These are phyloP conservation scores for Drosophila dives DNA, from an alignment of 2,888 invertebrate genomes.

Conservation along the genomic window DNA sequence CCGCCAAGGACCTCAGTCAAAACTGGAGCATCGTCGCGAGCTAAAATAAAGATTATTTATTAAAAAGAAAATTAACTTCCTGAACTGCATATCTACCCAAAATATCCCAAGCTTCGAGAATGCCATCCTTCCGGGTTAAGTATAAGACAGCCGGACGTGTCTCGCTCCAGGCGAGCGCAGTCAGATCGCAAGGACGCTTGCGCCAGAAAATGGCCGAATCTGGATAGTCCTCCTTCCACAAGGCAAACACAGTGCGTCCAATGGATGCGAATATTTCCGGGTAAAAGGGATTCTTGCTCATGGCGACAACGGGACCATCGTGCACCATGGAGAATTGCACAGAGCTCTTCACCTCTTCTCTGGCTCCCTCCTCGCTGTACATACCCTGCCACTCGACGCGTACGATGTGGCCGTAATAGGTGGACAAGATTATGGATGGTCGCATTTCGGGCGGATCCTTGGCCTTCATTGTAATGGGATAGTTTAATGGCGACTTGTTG, in stretches of 20 bases:
- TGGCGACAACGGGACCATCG: slow-evolving; percentile 89
- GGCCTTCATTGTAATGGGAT: slow-evolving; percentile 47
- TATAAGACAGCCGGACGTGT: slow-evolving; percentile 90
- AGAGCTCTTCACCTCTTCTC: slow-evolving; percentile 86
- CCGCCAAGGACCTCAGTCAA: slow-evolving; percentile 89
- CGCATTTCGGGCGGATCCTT: slow-evolving; percentile 65
- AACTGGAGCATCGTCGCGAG: slow-evolving; percentile 86
- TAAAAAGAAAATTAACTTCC: background rate
- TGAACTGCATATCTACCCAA: slow-evolving; percentile 79
- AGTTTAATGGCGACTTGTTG: slow-evolving; percentile 65
- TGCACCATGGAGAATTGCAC: slow-evolving; percentile 86
- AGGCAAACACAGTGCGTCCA: slow-evolving; percentile 90
- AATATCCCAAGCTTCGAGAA: slow-evolving; percentile 93
- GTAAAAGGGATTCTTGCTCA: slow-evolving; percentile 88
- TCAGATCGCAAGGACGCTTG: slow-evolving; percentile 86
- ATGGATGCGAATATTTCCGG: slow-evolving; percentile 88
- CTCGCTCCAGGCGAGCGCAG: slow-evolving; percentile 91
- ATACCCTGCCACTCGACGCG: slow-evolving; percentile 88
- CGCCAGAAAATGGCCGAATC: slow-evolving; percentile 89
- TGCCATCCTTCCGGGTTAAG: slow-evolving; percentile 90
- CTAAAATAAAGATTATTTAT: slow-evolving; percentile 44
- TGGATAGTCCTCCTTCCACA: slow-evolving; percentile 90
- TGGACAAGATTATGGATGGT: slow-evolving; percentile 73
- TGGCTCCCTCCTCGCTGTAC: slow-evolving; percentile 87
- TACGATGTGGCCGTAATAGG: slow-evolving; percentile 80